Conservation (phyloP, 2,113 vertebrate species). For the Chlamydotis undulata region DNA sequence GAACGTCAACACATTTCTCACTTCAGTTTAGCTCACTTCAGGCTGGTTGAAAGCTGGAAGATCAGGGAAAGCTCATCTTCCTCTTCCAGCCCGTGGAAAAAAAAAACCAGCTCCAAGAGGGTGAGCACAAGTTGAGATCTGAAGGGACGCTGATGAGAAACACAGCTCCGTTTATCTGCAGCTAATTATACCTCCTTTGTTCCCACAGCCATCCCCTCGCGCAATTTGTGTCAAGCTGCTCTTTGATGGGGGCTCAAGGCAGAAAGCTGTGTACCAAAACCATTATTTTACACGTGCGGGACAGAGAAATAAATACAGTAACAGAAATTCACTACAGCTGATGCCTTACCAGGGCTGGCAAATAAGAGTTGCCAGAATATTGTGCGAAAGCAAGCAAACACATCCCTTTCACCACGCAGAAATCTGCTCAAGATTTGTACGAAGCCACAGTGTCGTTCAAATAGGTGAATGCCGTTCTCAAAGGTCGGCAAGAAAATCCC, state of each 20-base stretch:
- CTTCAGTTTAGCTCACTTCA: not conserved
- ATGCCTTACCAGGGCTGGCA: not conserved
- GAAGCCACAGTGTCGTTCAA: not conserved
- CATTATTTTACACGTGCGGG: not conserved
- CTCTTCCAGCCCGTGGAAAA: not conserved
- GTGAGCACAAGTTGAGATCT: not conserved
- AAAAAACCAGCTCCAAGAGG: not conserved
- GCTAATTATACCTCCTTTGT: conserved; percentile 60
- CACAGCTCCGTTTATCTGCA: conserved; percentile 48
- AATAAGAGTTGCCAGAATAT: not conserved
- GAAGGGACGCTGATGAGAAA: not conserved
- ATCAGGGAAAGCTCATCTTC: not conserved
- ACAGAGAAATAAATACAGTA: not conserved
- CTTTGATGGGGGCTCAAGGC: conserved; percentile 31
- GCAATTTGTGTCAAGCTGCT: conserved; percentile 24
- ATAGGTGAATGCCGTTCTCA: not conserved
- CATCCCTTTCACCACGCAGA: not conserved
- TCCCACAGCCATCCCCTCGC: conserved; percentile 22
- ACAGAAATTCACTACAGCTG: not conserved
- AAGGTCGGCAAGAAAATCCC: not conserved
- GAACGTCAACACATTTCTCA: not conserved
- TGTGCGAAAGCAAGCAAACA: not conserved
- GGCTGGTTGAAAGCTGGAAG: not conserved
- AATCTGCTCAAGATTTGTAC: not conserved
- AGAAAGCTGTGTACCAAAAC: conserved; percentile 4